Evolutionary conservation across 2,888 invertebrate genomes (phyloP), one percentile per base, ranked within the genome.

Genomic region (Amblyteles armatorius): DNA sequence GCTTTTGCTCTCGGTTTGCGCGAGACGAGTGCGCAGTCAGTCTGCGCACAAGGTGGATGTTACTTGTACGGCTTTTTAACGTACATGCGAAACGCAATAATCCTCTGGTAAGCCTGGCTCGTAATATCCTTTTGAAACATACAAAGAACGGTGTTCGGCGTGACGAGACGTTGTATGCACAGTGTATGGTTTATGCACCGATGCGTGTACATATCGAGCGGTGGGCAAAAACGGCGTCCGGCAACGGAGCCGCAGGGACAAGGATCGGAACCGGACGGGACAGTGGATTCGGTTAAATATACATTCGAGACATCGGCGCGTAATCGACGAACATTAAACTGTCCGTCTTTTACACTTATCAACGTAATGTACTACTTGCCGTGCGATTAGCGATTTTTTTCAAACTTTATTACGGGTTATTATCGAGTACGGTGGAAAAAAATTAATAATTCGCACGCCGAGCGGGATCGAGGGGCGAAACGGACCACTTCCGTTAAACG

Each of bases 71-170:
- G 29, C 29, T 60, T 71, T 55, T 78, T 67, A 67, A 78, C 68
- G 57, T 33, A 69, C 13, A 48, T 19, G 26, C 57, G 22, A 13
- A 36, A 40, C 33, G 36, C 22, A 57, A 74, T 48, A 80, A 67
- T 40, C 40, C 36, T 22, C 40, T 40, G 2, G 16, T 40, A 67
- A 67, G 22, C 3, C 19, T 40, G 63, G 55, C 29, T 72, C 36
- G 55, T 44, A 73, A 57, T 40, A 55, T 72, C 22, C 55, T 72
- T 72, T 60, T 36, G 40, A 73, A 73, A 63, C 19, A 7, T 60
- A 73, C 73, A 73, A 73, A 60, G 73, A 73, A 60, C 33, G 73
- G 44, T 60, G 60, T 60, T 48, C 44, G 40, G 73, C 40, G 57
- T 60, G 57, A 73, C 57, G 73, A 57, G 73, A 67, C 57, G 73